Conservation (phyloP, 1,140 invertebrate genomes). For the Drosophila guanche region DNA sequence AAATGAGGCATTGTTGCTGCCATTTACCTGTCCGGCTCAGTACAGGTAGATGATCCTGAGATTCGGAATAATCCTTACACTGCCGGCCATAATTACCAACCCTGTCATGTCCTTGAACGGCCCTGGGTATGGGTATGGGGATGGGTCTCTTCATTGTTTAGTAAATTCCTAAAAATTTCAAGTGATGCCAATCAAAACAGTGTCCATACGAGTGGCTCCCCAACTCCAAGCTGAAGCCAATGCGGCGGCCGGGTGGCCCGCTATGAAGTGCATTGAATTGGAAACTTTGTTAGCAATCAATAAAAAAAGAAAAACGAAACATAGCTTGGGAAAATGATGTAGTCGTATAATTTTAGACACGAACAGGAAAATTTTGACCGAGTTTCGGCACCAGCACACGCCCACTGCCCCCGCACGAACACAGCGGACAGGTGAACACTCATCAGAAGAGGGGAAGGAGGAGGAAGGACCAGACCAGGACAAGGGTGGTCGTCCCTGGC, state of each 20-base stretch:
- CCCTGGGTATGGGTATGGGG: slow-evolving; percentile 23
- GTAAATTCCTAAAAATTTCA: slow-evolving; percentile 29
- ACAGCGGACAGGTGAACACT: slow-evolving; percentile 58
- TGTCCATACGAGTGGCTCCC: not conserved
- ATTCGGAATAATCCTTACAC: slow-evolving; percentile 15
- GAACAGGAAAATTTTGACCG: slow-evolving; percentile 62
- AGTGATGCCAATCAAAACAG: slow-evolving; percentile 35
- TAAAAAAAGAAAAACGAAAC: slow-evolving; percentile 50
- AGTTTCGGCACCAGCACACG: slow-evolving; percentile 48
- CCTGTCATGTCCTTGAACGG: slow-evolving; percentile 38
- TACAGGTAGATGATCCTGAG: slow-evolving; percentile 42
- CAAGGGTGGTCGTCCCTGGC: slow-evolving; percentile 53
- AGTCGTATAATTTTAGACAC: slow-evolving; percentile 74
- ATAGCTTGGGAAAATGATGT: slow-evolving; percentile 54
- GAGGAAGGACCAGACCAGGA: slow-evolving; percentile 3
- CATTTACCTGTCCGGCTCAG: slow-evolving; percentile 36
- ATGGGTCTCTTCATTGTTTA: slow-evolving; percentile 15
- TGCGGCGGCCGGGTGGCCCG: too few relatives aligned
- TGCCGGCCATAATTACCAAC: slow-evolving; percentile 38
- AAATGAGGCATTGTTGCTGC: slow-evolving; percentile 8
- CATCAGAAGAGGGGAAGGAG: not conserved
- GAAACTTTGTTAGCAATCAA: slow-evolving; percentile 60
- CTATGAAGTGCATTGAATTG: slow-evolving; percentile 43
- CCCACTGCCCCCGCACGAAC: not conserved
- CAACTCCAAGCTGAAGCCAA: not conserved